phyloP scores from a whole-genome alignment of 1,140 invertebrate genomes.

The Propsilocerus akamusi region DNA sequence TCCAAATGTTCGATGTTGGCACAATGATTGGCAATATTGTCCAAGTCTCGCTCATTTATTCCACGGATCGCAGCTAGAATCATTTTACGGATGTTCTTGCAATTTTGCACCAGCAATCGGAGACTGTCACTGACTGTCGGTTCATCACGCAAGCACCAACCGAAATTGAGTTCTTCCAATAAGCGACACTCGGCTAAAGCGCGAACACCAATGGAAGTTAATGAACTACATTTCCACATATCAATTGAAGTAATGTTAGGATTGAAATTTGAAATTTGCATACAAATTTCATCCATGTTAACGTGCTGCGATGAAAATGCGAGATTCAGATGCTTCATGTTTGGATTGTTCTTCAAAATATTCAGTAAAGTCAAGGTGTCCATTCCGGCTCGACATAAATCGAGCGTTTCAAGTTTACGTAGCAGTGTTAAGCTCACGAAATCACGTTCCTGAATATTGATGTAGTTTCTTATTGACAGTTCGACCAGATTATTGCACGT shows the following conservation, averaged over 20 bases:
- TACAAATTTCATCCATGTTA: slow-evolving; percentile 49
- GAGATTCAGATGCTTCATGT: slow-evolving; percentile 47
- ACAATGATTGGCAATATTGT: slow-evolving; percentile 43
- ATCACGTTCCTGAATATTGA: slow-evolving; percentile 30
- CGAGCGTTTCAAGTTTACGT: slow-evolving; percentile 45
- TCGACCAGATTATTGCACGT: slow-evolving; percentile 50
- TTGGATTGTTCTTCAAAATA: slow-evolving; percentile 42
- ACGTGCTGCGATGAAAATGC: slow-evolving; percentile 31
- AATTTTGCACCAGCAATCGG: slow-evolving; percentile 30
- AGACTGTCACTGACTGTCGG: slow-evolving; percentile 31
- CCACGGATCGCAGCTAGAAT: slow-evolving; percentile 59
- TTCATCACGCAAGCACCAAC: slow-evolving; percentile 48
- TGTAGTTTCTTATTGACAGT: slow-evolving; percentile 37
- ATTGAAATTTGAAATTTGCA: slow-evolving; percentile 42
- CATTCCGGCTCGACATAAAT: slow-evolving; percentile 56
- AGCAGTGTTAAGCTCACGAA: slow-evolving; percentile 40
- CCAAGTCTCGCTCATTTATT: slow-evolving; percentile 54
- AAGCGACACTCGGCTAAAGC: slow-evolving; percentile 44
- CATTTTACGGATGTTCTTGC: slow-evolving; percentile 48
- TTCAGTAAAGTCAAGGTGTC: slow-evolving; percentile 37
- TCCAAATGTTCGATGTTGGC: slow-evolving; percentile 57
- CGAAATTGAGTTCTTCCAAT: slow-evolving; percentile 69
- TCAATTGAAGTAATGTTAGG: slow-evolving; percentile 51
- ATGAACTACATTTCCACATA: slow-evolving; percentile 63
- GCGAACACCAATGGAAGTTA: slow-evolving; percentile 48